phyloP scores from a whole-genome alignment of 2,797 vertebrate species.

The Enoplosus armatus region DNA sequence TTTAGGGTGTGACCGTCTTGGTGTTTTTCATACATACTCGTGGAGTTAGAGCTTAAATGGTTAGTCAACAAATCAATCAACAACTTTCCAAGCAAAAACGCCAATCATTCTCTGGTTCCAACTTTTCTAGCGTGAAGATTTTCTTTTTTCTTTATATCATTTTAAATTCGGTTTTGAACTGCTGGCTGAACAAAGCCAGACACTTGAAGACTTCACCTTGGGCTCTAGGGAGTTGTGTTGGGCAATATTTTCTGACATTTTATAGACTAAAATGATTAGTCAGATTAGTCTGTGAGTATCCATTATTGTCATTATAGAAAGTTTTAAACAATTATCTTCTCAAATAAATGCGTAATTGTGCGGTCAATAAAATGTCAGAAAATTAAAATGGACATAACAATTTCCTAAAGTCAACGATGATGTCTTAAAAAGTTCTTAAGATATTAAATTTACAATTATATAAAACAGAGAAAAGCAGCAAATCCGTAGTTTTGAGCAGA shows the following conservation, averaged over 20 bases:
- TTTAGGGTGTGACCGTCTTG: not conserved
- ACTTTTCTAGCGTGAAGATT: not conserved
- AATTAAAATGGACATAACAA: not conserved
- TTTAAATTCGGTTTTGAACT: too few species aligned
- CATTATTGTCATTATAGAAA: not conserved
- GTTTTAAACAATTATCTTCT: not conserved
- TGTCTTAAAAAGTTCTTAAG: not conserved
- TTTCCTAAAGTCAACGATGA: not conserved
- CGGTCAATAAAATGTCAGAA: conserved; percentile 2
- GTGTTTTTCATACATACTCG: not conserved
- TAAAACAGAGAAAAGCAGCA: not conserved
- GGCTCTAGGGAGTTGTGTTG: not conserved
- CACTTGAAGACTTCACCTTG: too few species aligned
- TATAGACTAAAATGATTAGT: not conserved
- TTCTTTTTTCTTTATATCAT: too few species aligned
- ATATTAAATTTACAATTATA: not conserved
- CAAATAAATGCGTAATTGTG: not conserved
- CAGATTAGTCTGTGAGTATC: not conserved
- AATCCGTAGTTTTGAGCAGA: not conserved
- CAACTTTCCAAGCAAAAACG: conserved; percentile 17
- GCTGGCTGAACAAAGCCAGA: too few species aligned
- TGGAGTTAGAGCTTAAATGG: not conserved
- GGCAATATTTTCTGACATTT: not conserved
- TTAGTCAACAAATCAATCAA: not conserved
- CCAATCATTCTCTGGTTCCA: not conserved